Conservation (phyloP, 2,113 vertebrate genomes). For the Petromus typicus region DNA sequence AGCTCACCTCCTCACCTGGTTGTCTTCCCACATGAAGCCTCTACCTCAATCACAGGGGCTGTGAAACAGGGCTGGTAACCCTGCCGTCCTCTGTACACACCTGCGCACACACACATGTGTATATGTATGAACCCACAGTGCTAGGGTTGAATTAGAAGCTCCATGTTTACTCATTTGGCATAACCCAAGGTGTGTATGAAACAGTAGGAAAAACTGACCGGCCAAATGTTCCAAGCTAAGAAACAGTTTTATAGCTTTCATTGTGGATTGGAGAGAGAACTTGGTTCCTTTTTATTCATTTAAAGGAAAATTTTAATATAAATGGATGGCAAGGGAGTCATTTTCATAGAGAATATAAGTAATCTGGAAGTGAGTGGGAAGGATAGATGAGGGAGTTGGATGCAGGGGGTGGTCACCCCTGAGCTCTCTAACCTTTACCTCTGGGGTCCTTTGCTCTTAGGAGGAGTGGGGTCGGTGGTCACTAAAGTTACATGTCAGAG, state of each 20-base stretch:
- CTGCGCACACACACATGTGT: not conserved
- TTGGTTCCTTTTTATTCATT: constrained; percentile 43
- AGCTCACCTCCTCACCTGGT: not conserved
- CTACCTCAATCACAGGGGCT: not conserved
- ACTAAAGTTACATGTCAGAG: not conserved
- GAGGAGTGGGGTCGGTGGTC: not conserved
- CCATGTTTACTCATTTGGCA: constrained; percentile 86
- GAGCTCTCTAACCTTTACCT: not conserved
- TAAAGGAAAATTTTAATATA: constrained; percentile 71
- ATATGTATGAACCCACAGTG: constrained; percentile 78
- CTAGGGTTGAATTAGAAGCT: constrained; percentile 87
- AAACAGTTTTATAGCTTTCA: constrained; percentile 84
- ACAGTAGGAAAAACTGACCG: constrained; percentile 88
- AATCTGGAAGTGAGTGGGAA: not conserved
- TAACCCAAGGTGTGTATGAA: constrained; percentile 87
- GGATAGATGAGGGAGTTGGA: not conserved
- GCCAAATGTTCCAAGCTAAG: constrained; percentile 85
- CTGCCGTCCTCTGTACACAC: too few species aligned
- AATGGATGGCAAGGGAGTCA: not conserved
- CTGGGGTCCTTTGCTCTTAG: not conserved
- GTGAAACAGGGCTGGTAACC: not conserved
- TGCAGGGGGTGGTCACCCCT: not conserved
- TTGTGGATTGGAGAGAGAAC: constrained; percentile 80
- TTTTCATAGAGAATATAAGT: constrained; percentile 59
- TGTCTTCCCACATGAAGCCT: not conserved